Percentiles rank a stretch among this genome's conserved stretches.
Evolutionary conservation across 2,113 vertebrate genomes (phyloP).

Genomic region (Cyanocitta stelleri): DNA sequence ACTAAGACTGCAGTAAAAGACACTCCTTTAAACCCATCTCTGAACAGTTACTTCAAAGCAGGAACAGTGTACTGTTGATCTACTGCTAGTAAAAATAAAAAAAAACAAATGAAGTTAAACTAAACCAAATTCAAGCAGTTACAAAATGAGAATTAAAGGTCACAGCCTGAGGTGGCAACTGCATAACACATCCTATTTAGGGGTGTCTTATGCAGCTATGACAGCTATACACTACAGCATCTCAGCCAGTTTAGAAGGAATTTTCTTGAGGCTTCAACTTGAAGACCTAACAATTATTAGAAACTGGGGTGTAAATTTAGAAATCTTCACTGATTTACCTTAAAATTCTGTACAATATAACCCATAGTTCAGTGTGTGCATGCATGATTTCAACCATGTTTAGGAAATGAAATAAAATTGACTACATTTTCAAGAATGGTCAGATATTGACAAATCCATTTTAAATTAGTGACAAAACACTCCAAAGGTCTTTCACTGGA

Average conservation of each 20-base stretch:
- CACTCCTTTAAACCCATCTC: not conserved
- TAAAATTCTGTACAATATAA: not conserved
- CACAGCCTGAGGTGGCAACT: not conserved
- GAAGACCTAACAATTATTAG: not conserved
- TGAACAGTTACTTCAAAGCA: not conserved
- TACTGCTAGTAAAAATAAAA: not conserved
- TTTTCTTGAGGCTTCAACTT: not conserved
- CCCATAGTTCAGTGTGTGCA: not conserved
- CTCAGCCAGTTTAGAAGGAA: not conserved
- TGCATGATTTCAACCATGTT: fast-evolving
- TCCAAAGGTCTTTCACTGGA: not conserved
- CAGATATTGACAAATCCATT: not conserved
- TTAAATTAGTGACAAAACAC: not conserved
- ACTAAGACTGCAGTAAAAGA: not conserved
- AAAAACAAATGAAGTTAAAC: not conserved
- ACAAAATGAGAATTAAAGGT: not conserved
- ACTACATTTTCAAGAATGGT: not conserved
- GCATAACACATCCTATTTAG: not conserved
- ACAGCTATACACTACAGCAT: not conserved
- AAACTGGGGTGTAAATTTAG: not conserved
- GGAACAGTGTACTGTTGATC: not conserved
- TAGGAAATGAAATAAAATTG: not conserved
- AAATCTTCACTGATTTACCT: not conserved
- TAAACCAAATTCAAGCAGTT: not conserved
- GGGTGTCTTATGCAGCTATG: not conserved